Percentiles rank a stretch among this genome's conserved stretches.
Evolutionary conservation across 2,888 invertebrate species (phyloP).

Genomic region (Napeogenes inachia): DNA sequence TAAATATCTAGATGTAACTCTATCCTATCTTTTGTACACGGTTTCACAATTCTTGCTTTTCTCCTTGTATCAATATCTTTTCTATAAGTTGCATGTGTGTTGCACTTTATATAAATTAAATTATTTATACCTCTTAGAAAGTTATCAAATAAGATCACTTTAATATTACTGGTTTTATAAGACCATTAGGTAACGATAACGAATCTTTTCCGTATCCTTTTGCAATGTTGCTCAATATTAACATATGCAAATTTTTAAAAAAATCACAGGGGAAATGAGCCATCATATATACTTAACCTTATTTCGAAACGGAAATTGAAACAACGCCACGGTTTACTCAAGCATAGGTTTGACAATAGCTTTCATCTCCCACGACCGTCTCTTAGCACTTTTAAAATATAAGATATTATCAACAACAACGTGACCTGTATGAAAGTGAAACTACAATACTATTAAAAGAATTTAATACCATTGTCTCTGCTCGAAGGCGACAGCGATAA

Average conservation of each 20-base stretch:
- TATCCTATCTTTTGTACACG: background rate
- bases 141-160: too few relatives aligned
- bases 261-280: slow-evolving; percentile 15
- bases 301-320: slow-evolving; percentile 26
- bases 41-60: background rate
- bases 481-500: background rate
- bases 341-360: slow-evolving; percentile 29
- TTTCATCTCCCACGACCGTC: slow-evolving; percentile 33
- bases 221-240: too few relatives aligned
- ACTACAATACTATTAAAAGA: slow-evolving; percentile 16
- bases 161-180: too few relatives aligned
- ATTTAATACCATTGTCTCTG: slow-evolving; percentile 11
- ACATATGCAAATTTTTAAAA: background rate
- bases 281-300: slow-evolving; percentile 24
- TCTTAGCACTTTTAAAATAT: slow-evolving; percentile 27
- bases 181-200: too few relatives aligned
- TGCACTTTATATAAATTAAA: too few relatives aligned
- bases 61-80: background rate
- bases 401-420: slow-evolving; percentile 28
- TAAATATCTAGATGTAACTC: background rate
- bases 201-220: too few relatives aligned
- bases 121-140: too few relatives aligned
- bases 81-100: too few relatives aligned
- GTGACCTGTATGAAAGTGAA: slow-evolving; percentile 26
- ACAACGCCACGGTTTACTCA: slow-evolving; percentile 17